Conservation (phyloP, 2,888 invertebrate genomes). For the Camptogramma bilineatum region DNA sequence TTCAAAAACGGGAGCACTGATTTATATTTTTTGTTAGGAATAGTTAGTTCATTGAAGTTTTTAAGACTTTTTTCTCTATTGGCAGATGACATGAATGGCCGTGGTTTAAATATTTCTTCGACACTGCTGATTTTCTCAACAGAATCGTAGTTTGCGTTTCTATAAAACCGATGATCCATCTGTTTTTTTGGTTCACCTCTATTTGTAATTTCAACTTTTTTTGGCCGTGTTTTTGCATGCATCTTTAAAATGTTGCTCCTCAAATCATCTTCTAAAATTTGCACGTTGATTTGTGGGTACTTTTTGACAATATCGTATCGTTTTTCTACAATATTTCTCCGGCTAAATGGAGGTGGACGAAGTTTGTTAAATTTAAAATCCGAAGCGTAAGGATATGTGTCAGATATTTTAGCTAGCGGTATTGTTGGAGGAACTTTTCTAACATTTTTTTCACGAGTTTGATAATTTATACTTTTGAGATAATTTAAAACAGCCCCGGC, state of each 20-base stretch:
- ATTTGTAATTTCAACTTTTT: constrained; percentile 64
- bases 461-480: constrained; percentile 67
- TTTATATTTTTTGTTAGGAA: constrained; percentile 54
- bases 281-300: constrained; percentile 67
- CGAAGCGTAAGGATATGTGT: constrained; percentile 69
- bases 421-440: constrained; percentile 65
- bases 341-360: constrained; percentile 62
- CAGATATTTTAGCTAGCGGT: constrained; percentile 64
- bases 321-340: constrained; percentile 59
- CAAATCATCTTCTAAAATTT: constrained; percentile 66
- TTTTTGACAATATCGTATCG: constrained; percentile 57
- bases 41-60: constrained; percentile 43
- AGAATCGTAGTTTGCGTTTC: constrained; percentile 49
- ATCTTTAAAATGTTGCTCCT: constrained; percentile 63
- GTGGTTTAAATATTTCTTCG: constrained; percentile 42
- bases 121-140: constrained; percentile 45
- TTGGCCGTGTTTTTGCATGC: constrained; percentile 60
- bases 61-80: constrained; percentile 43
- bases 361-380: constrained; percentile 63
- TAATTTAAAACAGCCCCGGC: constrained; percentile 73
- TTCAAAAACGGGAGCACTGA: constrained; percentile 70
- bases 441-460: constrained; percentile 51
- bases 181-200: constrained; percentile 57
- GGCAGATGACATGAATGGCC: constrained; percentile 41
- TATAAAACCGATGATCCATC: constrained; percentile 56